Conservation (phyloP, 2,113 vertebrate genomes). For the Cettia cetti region DNA sequence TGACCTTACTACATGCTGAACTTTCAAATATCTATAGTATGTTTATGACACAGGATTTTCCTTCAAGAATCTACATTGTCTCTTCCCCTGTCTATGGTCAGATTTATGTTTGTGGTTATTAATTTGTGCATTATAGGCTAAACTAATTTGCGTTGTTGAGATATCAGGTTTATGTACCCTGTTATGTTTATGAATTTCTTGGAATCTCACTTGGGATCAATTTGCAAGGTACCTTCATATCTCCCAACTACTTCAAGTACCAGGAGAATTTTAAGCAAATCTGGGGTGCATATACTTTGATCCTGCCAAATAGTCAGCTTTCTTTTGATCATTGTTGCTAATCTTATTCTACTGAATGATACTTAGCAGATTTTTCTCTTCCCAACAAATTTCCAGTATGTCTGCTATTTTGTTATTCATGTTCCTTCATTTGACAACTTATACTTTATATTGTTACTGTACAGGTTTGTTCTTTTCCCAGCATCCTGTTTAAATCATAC, state of each 20-base stretch:
- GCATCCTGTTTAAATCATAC: not conserved
- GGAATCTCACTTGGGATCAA: not conserved
- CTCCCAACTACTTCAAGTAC: not conserved
- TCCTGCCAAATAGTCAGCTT: not conserved
- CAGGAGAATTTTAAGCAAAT: not conserved
- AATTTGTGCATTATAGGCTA: not conserved
- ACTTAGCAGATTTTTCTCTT: not conserved
- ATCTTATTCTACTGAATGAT: not conserved
- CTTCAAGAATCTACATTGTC: not conserved
- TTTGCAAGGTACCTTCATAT: not conserved
- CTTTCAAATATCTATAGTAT: not conserved
- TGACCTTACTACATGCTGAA: not conserved
- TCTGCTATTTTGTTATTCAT: not conserved
- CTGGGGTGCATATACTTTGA: rapidly evolving
- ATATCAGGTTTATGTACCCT: not conserved
- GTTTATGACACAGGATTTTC: not conserved
- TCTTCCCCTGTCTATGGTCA: not conserved
- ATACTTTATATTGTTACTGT: not conserved
- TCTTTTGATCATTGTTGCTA: not conserved
- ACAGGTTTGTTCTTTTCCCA: not conserved
- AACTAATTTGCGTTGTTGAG: not conserved
- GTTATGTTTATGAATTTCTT: not conserved
- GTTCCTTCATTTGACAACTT: not conserved
- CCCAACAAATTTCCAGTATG: not conserved
- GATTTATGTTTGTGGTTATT: not conserved